These are phyloP conservation scores for Cyphomyrus plagiostoma DNA, from an alignment of 2,113 vertebrate species.

Conservation along the genomic window DNA sequence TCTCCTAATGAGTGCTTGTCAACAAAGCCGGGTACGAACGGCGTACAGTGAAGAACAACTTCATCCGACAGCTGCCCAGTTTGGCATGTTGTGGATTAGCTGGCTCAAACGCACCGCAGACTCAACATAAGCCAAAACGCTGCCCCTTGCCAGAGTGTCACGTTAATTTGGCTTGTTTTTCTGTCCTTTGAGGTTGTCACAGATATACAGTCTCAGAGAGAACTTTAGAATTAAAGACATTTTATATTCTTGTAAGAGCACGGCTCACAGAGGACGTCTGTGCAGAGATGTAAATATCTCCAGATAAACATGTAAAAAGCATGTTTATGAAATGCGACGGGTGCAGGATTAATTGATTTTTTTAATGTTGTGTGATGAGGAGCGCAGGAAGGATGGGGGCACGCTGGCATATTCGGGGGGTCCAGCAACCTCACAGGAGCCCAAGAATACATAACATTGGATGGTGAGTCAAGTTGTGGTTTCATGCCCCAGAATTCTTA, in stretches of 20 bases:
- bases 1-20: conserved; percentile 52
- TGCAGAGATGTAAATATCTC: not conserved
- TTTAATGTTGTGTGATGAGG: not conserved
- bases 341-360: not conserved
- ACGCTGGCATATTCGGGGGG: not conserved
- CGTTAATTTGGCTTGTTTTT: not conserved
- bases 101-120: not conserved
- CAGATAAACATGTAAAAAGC: not conserved
- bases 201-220: not conserved
- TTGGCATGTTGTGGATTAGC: not conserved
- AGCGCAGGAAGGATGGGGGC: not conserved
- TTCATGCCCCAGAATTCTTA: not conserved
- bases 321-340: not conserved
- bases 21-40: conserved; percentile 41
- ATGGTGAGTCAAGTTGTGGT: not conserved
- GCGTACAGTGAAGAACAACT: conserved; percentile 31
- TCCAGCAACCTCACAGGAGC: not conserved
- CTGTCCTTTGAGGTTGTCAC: not conserved
- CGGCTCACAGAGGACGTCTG: not conserved
- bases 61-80: conserved; percentile 31
- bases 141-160: not conserved
- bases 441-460: not conserved
- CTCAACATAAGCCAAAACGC: not conserved
- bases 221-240: not conserved
- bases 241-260: not conserved